Conservation (phyloP, 2,797 vertebrate genomes). For the Pygocentrus nattereri region DNA sequence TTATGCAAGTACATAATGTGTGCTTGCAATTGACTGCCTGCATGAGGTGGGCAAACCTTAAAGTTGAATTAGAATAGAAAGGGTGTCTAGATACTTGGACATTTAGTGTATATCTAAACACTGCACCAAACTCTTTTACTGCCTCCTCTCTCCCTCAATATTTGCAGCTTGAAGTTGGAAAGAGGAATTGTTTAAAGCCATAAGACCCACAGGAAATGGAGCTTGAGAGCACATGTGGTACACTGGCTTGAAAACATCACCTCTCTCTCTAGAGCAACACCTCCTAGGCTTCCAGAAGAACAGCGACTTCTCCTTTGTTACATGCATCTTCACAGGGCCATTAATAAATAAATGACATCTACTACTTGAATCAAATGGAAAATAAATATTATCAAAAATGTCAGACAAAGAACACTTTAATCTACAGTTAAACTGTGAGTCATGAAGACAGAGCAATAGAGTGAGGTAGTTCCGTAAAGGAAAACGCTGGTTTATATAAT, state of each 20-base stretch:
- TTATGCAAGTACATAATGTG: not conserved
- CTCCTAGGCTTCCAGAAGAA: not conserved
- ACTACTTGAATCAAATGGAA: not conserved
- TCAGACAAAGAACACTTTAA: no score
- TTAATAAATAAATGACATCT: not conserved
- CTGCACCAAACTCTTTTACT: no score
- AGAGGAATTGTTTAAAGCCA: not conserved
- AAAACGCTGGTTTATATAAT: no score
- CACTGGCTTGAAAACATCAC: not conserved
- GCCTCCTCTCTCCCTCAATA: not conserved
- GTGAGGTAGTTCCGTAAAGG: no score
- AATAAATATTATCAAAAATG: no score
- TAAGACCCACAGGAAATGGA: not conserved
- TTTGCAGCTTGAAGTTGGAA: not conserved
- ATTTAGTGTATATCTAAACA: no score
- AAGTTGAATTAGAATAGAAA: no score
- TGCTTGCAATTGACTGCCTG: not conserved
- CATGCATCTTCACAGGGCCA: not conserved
- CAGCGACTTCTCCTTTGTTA: slow-evolving; percentile 1
- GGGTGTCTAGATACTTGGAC: no score
- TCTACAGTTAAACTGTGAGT: no score
- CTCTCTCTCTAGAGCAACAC: not conserved
- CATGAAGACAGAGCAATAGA: no score
- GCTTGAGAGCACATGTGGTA: not conserved
- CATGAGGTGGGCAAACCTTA: no score